A percentile compares a stretch with the other conserved stretches of the same genome.
Conservation (phyloP, 2,797 vertebrate species). For the Petrocephalus sullivani region DNA sequence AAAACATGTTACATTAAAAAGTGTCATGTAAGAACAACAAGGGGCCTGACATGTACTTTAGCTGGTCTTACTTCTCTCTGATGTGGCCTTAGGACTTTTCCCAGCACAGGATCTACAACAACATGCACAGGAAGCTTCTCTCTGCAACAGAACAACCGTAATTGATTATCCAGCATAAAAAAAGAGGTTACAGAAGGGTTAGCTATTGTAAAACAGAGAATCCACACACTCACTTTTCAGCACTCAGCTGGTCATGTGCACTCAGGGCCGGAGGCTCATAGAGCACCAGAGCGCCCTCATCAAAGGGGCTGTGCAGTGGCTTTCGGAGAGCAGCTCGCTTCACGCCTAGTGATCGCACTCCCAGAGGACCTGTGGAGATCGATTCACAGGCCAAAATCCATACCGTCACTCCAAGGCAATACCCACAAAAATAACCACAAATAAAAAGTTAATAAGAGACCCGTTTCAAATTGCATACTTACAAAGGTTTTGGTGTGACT, state of each 20-base stretch:
- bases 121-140: slow-evolving; percentile 90
- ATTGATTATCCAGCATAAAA: not conserved
- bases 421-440: not conserved
- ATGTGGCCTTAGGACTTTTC: slow-evolving; percentile 85
- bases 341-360: slow-evolving; percentile 77
- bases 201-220: not conserved
- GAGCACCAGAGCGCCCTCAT: slow-evolving; percentile 85
- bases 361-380: slow-evolving; percentile 69
- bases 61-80: slow-evolving; percentile 82
- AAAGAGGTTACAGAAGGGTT: not conserved
- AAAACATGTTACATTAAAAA: not conserved
- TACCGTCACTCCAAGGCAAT: not conserved
- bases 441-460: not conserved
- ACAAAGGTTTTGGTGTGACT: not conserved
- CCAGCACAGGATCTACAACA: slow-evolving; percentile 90
- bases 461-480: not conserved
- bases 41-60: not conserved
- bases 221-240: slow-evolving; percentile 79
- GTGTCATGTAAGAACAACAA: not conserved
- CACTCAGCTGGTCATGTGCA: slow-evolving; percentile 83
- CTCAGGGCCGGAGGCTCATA: slow-evolving; percentile 77
- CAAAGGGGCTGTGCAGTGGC: slow-evolving; percentile 87
- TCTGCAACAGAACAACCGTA: slow-evolving; percentile 52
- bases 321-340: slow-evolving; percentile 79
- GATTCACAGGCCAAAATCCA: not conserved